phyloP scores from a whole-genome alignment of 2,888 invertebrate genomes.

The Agapetus fuscipes region DNA sequence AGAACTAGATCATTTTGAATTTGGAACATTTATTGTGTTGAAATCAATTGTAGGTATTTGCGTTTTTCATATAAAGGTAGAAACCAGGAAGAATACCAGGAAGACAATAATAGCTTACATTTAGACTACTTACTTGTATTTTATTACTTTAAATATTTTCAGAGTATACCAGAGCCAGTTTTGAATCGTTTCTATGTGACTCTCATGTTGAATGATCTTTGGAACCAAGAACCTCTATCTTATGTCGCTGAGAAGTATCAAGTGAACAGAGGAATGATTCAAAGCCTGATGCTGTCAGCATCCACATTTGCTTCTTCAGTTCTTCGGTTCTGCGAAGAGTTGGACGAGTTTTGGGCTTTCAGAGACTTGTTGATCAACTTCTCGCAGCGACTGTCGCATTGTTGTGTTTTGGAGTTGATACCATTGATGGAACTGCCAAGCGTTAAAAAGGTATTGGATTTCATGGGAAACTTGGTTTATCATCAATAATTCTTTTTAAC shows the following conservation, averaged over 20 bases:
- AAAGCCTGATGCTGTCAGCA: slow-evolving; percentile 61
- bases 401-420: slow-evolving; percentile 69
- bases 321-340: slow-evolving; percentile 68
- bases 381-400: slow-evolving; percentile 65
- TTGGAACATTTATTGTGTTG: too few species aligned
- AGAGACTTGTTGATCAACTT: slow-evolving; percentile 65
- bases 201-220: slow-evolving; percentile 72
- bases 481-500: too few species aligned
- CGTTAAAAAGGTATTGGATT: slow-evolving; percentile 77
- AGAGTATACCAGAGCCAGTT: slow-evolving; percentile 52
- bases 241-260: slow-evolving; percentile 61
- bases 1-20: too few species aligned
- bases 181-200: slow-evolving; percentile 77
- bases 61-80: slow-evolving; percentile 1
- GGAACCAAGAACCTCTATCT: slow-evolving; percentile 57
- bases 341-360: slow-evolving; percentile 77
- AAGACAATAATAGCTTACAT: too few species aligned
- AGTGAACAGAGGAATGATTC: slow-evolving; percentile 69
- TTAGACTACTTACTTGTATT: too few species aligned
- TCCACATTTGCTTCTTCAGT: slow-evolving; percentile 67
- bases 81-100: neutral
- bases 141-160: slow-evolving; percentile 21
- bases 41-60: too few species aligned
- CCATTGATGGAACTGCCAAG: slow-evolving; percentile 81
- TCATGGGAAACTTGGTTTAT: too few species aligned